Evolutionary conservation across 2,888 invertebrate species (phyloP).

Genomic region (Drosophila mimica): DNA sequence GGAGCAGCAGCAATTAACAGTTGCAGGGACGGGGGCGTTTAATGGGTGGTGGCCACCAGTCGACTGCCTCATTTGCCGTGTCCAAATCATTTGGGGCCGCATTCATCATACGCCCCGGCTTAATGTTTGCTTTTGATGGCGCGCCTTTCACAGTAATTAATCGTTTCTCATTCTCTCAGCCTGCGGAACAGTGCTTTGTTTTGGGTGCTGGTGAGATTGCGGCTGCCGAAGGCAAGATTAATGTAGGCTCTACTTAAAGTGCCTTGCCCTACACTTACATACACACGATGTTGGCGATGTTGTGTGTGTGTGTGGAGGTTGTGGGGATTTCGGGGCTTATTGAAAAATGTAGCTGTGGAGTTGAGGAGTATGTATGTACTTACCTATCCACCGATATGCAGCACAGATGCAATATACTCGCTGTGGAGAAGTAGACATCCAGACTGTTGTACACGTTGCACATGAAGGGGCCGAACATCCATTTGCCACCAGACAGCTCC

Average conservation of each 20-base stretch:
- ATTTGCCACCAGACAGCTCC: slow-evolving; percentile 92
- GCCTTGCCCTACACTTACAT: not conserved
- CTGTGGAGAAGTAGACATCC: slow-evolving; percentile 97
- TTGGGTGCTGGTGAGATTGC: slow-evolving; percentile 54
- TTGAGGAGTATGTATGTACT: slow-evolving; percentile 45
- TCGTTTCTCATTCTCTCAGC: slow-evolving; percentile 62
- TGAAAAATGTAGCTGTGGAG: not conserved
- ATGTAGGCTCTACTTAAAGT: slow-evolving; percentile 51
- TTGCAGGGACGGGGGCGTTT: slow-evolving; percentile 12
- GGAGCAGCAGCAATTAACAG: slow-evolving; percentile 69
- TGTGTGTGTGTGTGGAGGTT: not conserved
- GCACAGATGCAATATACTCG: slow-evolving; percentile 96
- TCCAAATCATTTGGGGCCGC: slow-evolving; percentile 78
- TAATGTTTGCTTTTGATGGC: slow-evolving; percentile 76
- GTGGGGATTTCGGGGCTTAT: not conserved
- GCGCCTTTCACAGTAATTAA: slow-evolving; percentile 75
- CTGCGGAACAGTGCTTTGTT: slow-evolving; percentile 20
- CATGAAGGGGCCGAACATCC: slow-evolving; percentile 96
- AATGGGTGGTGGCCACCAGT: slow-evolving; percentile 4
- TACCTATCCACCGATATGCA: slow-evolving; percentile 94
- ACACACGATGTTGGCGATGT: not conserved
- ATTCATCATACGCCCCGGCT: slow-evolving; percentile 75
- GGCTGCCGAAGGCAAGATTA: slow-evolving; percentile 65
- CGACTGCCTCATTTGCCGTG: slow-evolving; percentile 15
- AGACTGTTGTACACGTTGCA: slow-evolving; percentile 98